A percentile compares a stretch with the other conserved stretches of the same genome.
Evolutionary conservation across 2,797 vertebrate species (phyloP).

Genomic region (Sphenopsis melanotis): DNA sequence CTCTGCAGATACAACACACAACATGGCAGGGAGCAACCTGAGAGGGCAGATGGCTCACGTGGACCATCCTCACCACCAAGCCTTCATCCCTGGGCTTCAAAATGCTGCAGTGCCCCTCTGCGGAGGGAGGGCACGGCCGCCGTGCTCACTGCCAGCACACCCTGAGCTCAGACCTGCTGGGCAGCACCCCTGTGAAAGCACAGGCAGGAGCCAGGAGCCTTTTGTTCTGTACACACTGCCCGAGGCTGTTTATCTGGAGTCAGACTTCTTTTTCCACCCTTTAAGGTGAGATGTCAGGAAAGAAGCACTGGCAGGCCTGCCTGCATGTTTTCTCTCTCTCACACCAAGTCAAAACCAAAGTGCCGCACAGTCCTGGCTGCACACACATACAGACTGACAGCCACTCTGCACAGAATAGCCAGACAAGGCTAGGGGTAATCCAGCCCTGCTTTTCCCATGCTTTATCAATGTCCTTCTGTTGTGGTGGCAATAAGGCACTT

Average conservation of each 20-base stretch:
- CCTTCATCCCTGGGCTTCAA: not conserved
- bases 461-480: not conserved
- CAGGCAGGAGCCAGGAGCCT: not conserved
- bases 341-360: not conserved
- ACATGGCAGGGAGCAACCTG: not conserved
- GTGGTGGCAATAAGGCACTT: not conserved
- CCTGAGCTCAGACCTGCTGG: not conserved
- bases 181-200: not conserved
- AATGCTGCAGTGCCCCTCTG: slow-evolving; percentile 10
- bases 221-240: rapidly evolving
- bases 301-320: not conserved
- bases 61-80: not conserved
- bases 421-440: not conserved
- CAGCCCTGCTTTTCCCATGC: not conserved
- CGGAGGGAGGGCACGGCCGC: rapidly evolving
- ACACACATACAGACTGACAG: not conserved
- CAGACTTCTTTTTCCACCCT: not conserved
- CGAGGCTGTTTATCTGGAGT: not conserved
- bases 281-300: not conserved
- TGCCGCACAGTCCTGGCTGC: not conserved
- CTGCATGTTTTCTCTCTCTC: not conserved
- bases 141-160: not conserved
- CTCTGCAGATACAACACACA: not conserved
- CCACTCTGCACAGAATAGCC: not conserved
- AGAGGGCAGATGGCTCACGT: not conserved